These are phyloP conservation scores for Propithecus perrieri DNA, from an alignment of 2,797 vertebrate genomes.

Conservation along the genomic window DNA sequence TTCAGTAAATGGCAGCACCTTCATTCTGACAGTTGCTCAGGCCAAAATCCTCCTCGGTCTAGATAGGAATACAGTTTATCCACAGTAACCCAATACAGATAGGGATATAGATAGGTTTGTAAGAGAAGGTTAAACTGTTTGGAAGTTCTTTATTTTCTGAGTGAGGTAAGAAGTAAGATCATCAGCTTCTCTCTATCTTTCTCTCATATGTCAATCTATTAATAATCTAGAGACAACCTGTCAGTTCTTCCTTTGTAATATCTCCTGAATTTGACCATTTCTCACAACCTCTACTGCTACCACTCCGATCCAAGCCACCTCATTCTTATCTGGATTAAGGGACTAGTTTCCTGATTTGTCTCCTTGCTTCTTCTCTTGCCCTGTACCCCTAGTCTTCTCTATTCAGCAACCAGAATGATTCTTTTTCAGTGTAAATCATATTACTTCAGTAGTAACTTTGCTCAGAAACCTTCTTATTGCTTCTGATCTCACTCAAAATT, in stretches of 20 bases:
- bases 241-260: not conserved
- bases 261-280: not conserved
- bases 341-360: not conserved
- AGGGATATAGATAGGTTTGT: not conserved
- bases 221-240: not conserved
- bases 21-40: not conserved
- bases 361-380: not conserved
- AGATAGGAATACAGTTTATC: not conserved
- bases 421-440: constrained; percentile 11
- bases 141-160: not conserved
- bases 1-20: not conserved
- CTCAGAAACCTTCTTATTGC: not conserved
- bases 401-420: not conserved
- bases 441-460: not conserved
- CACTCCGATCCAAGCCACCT: not conserved
- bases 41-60: not conserved
- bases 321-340: not conserved
- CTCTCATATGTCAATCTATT: not conserved
- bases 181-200: not conserved
- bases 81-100: not conserved
- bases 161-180: not conserved
- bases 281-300: not conserved
- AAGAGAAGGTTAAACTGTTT: not conserved
- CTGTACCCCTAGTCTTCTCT: not conserved
- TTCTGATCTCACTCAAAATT: not conserved